A percentile compares a stretch with the other conserved stretches of the same genome.
Conservation (phyloP, 1,140 invertebrate species). For the Oscheius sp. region DNA sequence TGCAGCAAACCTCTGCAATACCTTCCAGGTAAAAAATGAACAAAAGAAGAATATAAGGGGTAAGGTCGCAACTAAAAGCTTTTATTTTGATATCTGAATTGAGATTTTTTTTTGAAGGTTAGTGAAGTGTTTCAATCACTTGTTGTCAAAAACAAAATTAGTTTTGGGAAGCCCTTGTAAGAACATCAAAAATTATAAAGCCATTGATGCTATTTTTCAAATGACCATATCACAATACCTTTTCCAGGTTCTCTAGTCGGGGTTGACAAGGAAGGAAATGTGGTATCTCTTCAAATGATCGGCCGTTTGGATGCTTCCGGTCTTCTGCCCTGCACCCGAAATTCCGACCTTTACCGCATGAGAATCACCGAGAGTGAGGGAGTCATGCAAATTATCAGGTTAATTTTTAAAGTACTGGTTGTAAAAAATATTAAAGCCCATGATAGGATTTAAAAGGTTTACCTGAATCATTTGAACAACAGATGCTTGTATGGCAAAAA, state of each 20-base stretch:
- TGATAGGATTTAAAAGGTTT: too few species aligned
- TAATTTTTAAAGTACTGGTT: not conserved
- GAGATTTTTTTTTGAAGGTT: not conserved
- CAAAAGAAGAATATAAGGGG: not conserved
- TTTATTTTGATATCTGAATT: not conserved
- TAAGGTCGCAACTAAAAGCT: not conserved
- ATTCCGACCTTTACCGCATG: conserved; percentile 49
- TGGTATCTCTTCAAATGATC: conserved; percentile 48
- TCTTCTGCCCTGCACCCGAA: conserved; percentile 39
- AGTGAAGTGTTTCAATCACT: too few species aligned
- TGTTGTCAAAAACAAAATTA: too few species aligned
- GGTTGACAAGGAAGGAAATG: conserved; percentile 53
- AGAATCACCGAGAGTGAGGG: conserved; percentile 52
- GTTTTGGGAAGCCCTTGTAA: too few species aligned
- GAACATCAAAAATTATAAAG: too few species aligned
- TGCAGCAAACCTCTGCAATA: conserved; percentile 41
- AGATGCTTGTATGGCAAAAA: not conserved
- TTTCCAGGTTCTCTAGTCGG: conserved; percentile 49
- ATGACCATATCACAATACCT: too few species aligned
- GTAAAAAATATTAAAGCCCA: too few species aligned
- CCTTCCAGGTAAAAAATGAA: conserved; percentile 40
- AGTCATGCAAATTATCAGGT: conserved; percentile 52
- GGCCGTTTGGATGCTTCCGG: conserved; percentile 47
- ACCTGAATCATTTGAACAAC: too few species aligned
- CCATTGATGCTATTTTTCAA: too few species aligned